phyloP scores from a whole-genome alignment of 2,797 vertebrate species.

The Phalanger gymnotis region DNA sequence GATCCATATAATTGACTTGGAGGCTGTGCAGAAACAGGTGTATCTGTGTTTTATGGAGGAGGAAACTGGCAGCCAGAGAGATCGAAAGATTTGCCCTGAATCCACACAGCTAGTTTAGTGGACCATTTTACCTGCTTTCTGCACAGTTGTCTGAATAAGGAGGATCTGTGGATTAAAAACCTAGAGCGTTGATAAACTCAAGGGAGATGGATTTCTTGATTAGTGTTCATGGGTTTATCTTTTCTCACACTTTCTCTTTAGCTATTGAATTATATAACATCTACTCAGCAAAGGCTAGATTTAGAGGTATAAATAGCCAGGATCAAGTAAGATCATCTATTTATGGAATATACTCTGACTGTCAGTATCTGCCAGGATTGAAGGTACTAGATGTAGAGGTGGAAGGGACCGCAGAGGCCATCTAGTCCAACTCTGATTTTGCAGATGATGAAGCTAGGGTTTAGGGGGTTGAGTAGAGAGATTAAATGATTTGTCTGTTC shows the following conservation, averaged over 20 bases:
- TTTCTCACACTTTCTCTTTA: neutral
- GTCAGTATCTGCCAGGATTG: neutral
- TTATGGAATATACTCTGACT: neutral
- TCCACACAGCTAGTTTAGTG: neutral
- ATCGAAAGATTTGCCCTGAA: neutral
- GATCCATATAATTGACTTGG: constrained; percentile 9
- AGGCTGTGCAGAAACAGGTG: neutral
- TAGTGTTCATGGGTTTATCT: neutral
- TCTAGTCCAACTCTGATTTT: neutral
- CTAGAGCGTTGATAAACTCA: neutral
- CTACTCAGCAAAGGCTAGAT: neutral
- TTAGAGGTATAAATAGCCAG: neutral
- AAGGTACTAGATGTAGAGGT: neutral
- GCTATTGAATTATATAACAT: neutral
- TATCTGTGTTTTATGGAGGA: constrained; percentile 16
- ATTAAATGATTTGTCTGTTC: neutral
- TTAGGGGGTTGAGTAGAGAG: neutral
- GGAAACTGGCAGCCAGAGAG: constrained; percentile 9
- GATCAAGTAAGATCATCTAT: neutral
- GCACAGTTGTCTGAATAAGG: neutral
- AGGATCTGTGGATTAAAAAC: neutral
- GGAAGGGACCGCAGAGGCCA: neutral
- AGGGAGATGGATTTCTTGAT: neutral
- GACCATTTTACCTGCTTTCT: neutral
- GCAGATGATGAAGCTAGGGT: neutral